Evolutionary conservation across 2,113 vertebrate genomes (phyloP).

Genomic region (Mesoclemmys tuberculata): DNA sequence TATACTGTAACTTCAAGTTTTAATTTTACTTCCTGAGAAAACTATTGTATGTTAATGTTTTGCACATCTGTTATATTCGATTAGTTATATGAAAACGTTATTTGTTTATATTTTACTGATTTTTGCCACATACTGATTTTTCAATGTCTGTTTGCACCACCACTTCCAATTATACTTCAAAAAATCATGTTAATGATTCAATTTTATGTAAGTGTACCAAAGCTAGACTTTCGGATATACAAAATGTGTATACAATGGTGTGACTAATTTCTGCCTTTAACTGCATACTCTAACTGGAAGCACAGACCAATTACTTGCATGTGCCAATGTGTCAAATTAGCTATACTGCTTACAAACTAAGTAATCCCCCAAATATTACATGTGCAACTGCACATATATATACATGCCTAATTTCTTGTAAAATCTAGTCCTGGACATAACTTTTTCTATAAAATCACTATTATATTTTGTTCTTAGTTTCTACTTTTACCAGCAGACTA

Average conservation of each 20-base stretch:
- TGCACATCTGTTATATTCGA: background rate
- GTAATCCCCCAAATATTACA: background rate
- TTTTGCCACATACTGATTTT: background rate
- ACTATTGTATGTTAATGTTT: background rate
- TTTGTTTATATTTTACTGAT: background rate
- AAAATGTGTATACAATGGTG: background rate
- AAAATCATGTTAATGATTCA: background rate
- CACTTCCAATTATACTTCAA: background rate
- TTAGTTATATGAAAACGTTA: background rate
- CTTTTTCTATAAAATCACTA: background rate
- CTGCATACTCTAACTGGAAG: background rate
- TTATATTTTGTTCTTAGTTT: background rate
- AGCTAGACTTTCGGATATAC: background rate
- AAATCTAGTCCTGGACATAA: background rate
- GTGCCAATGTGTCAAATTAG: background rate
- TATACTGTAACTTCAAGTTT: too few species aligned
- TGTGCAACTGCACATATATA: background rate
- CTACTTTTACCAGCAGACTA: background rate
- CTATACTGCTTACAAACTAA: fast-evolving
- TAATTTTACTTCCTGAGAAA: too few species aligned
- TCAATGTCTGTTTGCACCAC: background rate
- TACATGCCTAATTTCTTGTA: background rate
- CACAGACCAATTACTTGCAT: background rate
- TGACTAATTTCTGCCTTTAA: background rate
- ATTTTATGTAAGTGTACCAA: background rate